Percentiles rank a stretch among this genome's conserved stretches.
These are phyloP conservation scores for Cotesia congregata DNA, from an alignment of 2,888 invertebrate species.

Conservation along the genomic window DNA sequence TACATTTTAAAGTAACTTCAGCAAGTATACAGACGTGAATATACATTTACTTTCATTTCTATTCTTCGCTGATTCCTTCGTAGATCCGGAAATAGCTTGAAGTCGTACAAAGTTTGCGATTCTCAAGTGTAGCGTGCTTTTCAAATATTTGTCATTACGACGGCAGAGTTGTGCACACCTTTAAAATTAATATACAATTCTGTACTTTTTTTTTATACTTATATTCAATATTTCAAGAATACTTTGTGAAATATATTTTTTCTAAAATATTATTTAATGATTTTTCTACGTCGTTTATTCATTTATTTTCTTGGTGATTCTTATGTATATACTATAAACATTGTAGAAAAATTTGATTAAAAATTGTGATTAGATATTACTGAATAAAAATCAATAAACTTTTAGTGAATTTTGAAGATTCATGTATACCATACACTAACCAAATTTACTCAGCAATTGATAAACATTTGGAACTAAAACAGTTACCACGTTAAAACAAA, in stretches of 20 bases:
- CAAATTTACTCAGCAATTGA: too few species aligned
- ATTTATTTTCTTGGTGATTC: too few species aligned
- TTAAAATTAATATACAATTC: conserved; percentile 21
- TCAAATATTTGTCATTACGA: conserved; percentile 29
- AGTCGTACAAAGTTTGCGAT: conserved; percentile 24
- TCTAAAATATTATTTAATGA: neutral
- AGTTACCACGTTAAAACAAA: too few species aligned
- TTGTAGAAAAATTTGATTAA: too few species aligned
- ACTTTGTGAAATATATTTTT: neutral
- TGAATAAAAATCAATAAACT: too few species aligned
- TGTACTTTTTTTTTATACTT: neutral
- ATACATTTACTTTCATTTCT: conserved; percentile 9
- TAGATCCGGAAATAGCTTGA: conserved; percentile 13
- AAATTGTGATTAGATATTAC: too few species aligned
- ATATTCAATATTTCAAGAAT: neutral
- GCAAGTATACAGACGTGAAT: neutral
- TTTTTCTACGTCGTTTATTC: too few species aligned
- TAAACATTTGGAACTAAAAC: too few species aligned
- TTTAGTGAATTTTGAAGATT: too few species aligned
- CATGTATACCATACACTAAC: too few species aligned
- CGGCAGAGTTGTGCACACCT: neutral
- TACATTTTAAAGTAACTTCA: neutral
- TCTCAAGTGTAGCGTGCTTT: conserved; percentile 7
- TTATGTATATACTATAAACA: too few species aligned
- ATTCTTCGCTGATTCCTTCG: conserved; percentile 1